Base-by-base conservation (phyloP, 2,797 vertebrate genomes). In the Gobio occitaniae region DNA sequence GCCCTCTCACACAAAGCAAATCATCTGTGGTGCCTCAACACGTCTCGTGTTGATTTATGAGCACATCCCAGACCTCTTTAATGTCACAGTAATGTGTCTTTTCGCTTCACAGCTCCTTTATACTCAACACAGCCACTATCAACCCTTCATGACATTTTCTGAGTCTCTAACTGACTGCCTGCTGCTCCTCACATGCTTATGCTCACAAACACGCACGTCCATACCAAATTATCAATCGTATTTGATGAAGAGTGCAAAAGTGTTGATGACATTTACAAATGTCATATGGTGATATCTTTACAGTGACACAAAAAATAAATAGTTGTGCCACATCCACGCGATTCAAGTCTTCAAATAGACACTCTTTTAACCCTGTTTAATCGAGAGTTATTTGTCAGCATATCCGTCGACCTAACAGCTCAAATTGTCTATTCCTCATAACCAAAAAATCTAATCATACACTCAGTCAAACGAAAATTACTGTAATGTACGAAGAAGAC, bases 181-280 rank as follows among this genome's bases (percentile, higher is more conserved):
- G 77, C 41, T 70, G 41, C 71, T 79, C 12, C 38, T 66, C 69
- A 80, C 29, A 44, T 1, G 48, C n/a, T 70, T 16, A 78, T 48
- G 56, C 52, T 72, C 36, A 82, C 78, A 65, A n/a, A 61, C 66
- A 72, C 78, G 29, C 41, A 29, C 17, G 50, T 48, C 59, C 16
- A 44, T 68, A 71, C 48, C 59, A 52, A 75, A 83, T 44, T 74
- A 77, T 81, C 71, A 6, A 10, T 78, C 47, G 16, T 47, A 71
- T 76, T 87, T 86, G 80, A 72, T 70, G 76, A 84, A 47, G 76
- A 78, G 59, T 85, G 66, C 21, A 32, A 63, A 82, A 68, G 82
- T 72, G 66, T 78, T 77, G 80, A 88, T 86, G 87, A 50, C 82
- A 84, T 86, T 88, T 78, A 78, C 52, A 88, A 86, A 86, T 88